Conservation (phyloP, 2,113 vertebrate genomes). For the Neotoma lepida region DNA sequence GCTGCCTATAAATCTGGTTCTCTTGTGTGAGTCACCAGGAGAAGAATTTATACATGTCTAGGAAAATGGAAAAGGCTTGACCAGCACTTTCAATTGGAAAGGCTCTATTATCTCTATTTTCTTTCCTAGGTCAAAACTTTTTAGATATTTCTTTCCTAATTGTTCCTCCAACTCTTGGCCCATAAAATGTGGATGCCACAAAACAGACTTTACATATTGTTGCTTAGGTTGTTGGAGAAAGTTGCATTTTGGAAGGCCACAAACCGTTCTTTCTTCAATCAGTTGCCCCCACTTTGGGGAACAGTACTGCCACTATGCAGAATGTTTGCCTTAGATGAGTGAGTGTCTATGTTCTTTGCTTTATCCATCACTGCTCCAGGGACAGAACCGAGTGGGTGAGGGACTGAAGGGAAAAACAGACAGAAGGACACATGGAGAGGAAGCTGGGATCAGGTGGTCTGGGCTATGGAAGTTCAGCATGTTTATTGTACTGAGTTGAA, state of each 20-base stretch:
- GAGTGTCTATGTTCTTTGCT: not conserved
- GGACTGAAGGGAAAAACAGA: not conserved
- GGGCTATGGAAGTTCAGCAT: too few species aligned
- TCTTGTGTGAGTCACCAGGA: conserved; percentile 36
- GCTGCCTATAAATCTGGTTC: conserved; percentile 55
- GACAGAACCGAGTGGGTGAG: not conserved
- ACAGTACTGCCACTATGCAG: not conserved
- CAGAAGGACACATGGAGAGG: not conserved
- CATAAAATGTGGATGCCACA: not conserved
- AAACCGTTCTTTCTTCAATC: not conserved
- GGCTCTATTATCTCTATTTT: conserved; percentile 13
- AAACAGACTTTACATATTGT: not conserved
- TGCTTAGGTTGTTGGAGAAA: not conserved
- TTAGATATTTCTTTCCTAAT: conserved; percentile 29
- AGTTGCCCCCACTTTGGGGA: not conserved
- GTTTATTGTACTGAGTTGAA: not conserved
- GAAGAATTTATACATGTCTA: conserved; percentile 53
- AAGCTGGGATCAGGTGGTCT: not conserved
- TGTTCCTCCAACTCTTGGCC: not conserved
- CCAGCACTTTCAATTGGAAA: conserved; percentile 44
- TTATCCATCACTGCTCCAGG: not conserved
- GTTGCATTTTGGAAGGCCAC: not conserved
- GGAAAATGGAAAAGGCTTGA: conserved; percentile 12
- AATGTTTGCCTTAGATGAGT: not conserved
- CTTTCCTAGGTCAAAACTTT: not conserved